A percentile compares a stretch with the other conserved stretches of the same genome.
phyloP scores from a whole-genome alignment of 2,797 vertebrate genomes.

The Gephyroberyx darwinii region DNA sequence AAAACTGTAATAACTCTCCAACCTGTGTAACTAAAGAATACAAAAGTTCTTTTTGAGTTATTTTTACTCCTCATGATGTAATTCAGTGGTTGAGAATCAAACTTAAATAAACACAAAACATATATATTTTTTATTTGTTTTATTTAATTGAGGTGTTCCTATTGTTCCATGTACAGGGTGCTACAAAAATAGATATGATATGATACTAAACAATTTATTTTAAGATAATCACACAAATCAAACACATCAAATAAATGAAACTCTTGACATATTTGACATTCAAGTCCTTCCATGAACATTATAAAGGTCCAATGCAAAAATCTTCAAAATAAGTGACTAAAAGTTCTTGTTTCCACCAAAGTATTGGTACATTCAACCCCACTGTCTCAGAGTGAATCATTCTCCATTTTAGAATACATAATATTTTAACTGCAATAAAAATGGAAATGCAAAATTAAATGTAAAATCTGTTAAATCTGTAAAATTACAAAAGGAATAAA shows the following conservation, averaged over 20 bases:
- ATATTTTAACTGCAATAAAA: no score
- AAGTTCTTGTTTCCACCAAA: no score
- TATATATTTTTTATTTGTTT: background rate
- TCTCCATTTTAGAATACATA: no score
- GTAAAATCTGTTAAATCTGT: no score
- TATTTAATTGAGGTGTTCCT: background rate
- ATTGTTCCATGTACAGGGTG: slow-evolving; percentile 5
- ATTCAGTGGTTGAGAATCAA: background rate
- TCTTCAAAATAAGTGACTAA: background rate
- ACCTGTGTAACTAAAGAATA: no score
- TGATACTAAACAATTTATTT: slow-evolving; percentile 1
- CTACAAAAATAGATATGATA: slow-evolving; percentile 6
- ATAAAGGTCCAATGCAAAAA: background rate
- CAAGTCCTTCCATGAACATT: background rate
- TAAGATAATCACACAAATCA: no score
- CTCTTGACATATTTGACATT: background rate
- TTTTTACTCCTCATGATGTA: no score
- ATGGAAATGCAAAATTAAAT: slow-evolving; percentile 27
- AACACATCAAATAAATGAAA: slow-evolving; percentile 12
- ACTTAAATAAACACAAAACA: background rate
- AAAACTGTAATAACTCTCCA: no score
- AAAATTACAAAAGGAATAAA: slow-evolving; percentile 43
- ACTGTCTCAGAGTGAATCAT: no score
- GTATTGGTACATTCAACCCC: no score
- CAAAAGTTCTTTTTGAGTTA: no score